Base-by-base conservation (phyloP, 2,113 vertebrate species). In the Varanus salvator region DNA sequence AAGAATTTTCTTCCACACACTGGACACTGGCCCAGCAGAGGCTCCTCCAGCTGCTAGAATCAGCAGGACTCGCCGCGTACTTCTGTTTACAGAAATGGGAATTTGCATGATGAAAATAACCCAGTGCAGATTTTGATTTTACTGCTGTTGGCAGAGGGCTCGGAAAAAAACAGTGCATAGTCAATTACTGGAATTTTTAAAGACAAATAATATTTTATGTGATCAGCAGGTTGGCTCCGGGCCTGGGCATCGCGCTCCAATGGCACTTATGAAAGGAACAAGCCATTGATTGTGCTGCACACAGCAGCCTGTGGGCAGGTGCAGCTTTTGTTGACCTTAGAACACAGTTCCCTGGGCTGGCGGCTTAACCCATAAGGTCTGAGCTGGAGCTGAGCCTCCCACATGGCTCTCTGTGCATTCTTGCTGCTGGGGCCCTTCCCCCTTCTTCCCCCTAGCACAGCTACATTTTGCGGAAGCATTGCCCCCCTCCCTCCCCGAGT, bases 121-220 rank as follows among this genome's bases (percentile, higher is more conserved):
- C 95, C 95, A 94, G 96, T 96, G 95, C 92, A 94, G 97, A 97
- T 97, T 97, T 97, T 87, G 95, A 96, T 97, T 97, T 98, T 97
- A 97, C 97, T 96, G 97, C 96, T 93, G 92, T 97, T 98, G 97
- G 97, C 97, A 98, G 94, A 50, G 92, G 91, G 95, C 94, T 98
- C 86, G 97, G 97, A 98, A 98, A 98, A 98, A 98, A 95, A 25
- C 93, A 92, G 96, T 95, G 96, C 97, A 96, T 95, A 97, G 97
- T 97, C 97, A 97, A 98, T 98, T 98, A 98, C 97, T 97, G 97
- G 97, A 97, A 98, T 98, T 97, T 97, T 98, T 95, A 97, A 98
- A 97, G 97, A 97, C 97, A 98, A 98, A 97, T 98, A 97, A 98
- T 98, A 98, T 98, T 98, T 98, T 97, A 98, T 97, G 97, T 87